These are phyloP conservation scores for Anguilla megastoma DNA, from an alignment of 2,797 vertebrate genomes.

Conservation along the genomic window DNA sequence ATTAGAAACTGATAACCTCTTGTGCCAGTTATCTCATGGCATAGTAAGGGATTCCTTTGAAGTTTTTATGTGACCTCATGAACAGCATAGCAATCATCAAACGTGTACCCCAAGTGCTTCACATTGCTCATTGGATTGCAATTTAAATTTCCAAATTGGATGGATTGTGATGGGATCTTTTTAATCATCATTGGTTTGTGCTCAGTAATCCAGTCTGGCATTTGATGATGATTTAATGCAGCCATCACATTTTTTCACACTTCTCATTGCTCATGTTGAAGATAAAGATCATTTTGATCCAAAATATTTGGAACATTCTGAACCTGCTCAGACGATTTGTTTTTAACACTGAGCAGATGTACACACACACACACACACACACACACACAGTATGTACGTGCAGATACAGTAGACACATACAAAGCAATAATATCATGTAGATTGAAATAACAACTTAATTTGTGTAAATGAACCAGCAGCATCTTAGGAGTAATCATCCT, in stretches of 20 bases:
- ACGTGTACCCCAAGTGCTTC: background rate
- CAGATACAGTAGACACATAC: no score
- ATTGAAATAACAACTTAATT: no score
- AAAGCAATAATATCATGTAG: no score
- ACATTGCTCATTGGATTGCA: background rate
- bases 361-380: no score
- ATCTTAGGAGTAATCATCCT: background rate
- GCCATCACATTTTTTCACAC: background rate
- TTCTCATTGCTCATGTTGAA: background rate
- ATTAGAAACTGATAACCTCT: background rate
- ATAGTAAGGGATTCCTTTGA: background rate
- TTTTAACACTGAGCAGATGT: no score
- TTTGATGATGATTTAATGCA: background rate
- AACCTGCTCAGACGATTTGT: background rate
- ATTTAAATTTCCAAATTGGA: background rate
- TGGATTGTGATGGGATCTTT: background rate
- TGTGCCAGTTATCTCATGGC: background rate
- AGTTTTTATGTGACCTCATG: background rate
- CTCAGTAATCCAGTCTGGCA: background rate
- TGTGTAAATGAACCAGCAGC: background rate
- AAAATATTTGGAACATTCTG: background rate
- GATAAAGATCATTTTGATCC: background rate
- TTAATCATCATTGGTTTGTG: background rate
- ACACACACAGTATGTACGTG: no score
- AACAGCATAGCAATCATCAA: background rate